Evolutionary conservation across 1,140 invertebrate genomes (phyloP), one percentile per base, ranked within the genome.

Genomic region (Neocloeon triangulifer): DNA sequence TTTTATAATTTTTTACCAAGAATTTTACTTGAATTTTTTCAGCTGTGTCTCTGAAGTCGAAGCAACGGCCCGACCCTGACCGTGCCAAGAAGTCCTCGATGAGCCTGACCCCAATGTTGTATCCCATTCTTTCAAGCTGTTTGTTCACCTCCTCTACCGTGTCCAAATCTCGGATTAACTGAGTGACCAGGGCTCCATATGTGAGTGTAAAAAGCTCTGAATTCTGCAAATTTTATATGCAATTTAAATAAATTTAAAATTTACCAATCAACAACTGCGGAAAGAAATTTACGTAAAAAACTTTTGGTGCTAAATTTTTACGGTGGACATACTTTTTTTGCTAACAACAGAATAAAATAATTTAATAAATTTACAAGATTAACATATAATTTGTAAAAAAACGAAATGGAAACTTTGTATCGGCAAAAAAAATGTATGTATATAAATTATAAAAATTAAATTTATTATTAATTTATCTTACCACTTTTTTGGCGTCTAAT

Each of bases 11-110:
- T 14, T 8, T 28, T 28, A 28, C 8, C 15, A 7, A 14, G 19
- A 36, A 29, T 30, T 38, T 36, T 45, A 69, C 66, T 52, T 91
- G 80, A 38, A 99, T 81, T 54, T 95, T 91, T 52, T 98, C 92
- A 12, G 92, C 89, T 17, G 91, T 94, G 49, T 98, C 91, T 46
- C 82, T 71, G 55, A 98, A 77, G 53, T 97, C 92, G 47, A 88
- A 66, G 55, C 95, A 99, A 28, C 88, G 59, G 1, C 74, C 76
- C 12, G 76, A 74, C 38, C 77, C 74, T 4, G 89, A 92, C 43
- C 89, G 66, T 1, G 92, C 88, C 12, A 98, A 58, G 46, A 94
- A 98, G 50, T 98, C 95, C 60, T 99, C 94, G 40, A 98, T 92
- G 7, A 99, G 56, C 22, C 94, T 60, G 27, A 96, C 73, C 19